Evolutionary conservation across 2,113 vertebrate genomes (phyloP).

Genomic region (Athene cunicularia): DNA sequence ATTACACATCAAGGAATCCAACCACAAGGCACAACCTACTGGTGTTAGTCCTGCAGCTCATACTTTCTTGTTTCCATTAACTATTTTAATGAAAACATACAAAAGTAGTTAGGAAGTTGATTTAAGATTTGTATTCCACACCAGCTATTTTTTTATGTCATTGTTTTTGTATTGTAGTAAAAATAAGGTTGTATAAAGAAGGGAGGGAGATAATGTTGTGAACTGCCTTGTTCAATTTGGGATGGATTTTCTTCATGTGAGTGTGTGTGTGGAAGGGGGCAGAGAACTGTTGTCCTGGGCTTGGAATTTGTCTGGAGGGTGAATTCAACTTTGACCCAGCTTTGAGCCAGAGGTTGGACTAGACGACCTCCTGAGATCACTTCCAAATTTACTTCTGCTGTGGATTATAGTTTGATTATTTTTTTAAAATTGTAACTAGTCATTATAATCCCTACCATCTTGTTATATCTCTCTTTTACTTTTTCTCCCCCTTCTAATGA

Average conservation of each 20-base stretch:
- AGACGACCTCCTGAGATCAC: background rate
- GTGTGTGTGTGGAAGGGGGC: background rate
- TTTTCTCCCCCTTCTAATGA: accelerated
- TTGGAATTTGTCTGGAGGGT: background rate
- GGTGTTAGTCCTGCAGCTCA: background rate
- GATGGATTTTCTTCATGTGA: background rate
- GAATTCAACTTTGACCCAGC: background rate
- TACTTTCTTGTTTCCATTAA: background rate
- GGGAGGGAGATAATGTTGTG: background rate
- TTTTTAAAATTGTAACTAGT: background rate
- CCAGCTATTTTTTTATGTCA: background rate
- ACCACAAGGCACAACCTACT: background rate
- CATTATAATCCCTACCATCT: background rate
- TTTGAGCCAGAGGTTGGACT: background rate
- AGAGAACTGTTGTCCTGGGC: background rate
- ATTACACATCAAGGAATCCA: background rate
- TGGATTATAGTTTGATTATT: background rate
- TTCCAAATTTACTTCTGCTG: background rate
- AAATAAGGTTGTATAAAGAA: background rate
- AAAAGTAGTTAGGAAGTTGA: background rate
- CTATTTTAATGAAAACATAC: background rate
- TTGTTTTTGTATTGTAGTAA: background rate
- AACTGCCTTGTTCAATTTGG: background rate
- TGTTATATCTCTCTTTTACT: background rate
- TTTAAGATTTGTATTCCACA: background rate